Percentiles rank a stretch among this genome's conserved stretches.
Evolutionary conservation across 2,888 invertebrate species (phyloP).

Genomic region (Cepaea hortensis): DNA sequence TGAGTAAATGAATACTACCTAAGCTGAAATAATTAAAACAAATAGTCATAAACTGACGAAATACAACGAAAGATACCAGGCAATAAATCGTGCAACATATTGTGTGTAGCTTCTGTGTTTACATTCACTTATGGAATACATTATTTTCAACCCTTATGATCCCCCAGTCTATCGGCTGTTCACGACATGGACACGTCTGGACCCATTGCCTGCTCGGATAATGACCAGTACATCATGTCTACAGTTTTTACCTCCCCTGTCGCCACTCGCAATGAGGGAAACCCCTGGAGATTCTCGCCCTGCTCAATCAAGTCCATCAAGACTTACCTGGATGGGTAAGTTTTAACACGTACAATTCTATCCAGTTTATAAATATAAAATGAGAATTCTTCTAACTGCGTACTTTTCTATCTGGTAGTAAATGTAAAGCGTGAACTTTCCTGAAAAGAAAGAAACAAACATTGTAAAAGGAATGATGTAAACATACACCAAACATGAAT

Average conservation of each 20-base stretch:
- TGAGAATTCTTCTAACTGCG: not conserved
- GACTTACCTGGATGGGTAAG: slow-evolving; percentile 45
- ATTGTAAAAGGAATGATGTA: no score
- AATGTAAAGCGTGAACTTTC: not conserved
- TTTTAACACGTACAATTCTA: not conserved
- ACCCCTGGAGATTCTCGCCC: slow-evolving; percentile 53
- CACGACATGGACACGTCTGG: slow-evolving; percentile 40
- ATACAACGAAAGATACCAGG: no score
- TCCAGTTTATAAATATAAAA: not conserved
- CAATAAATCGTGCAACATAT: no score
- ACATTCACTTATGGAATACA: no score
- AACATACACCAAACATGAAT: no score
- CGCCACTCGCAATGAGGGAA: slow-evolving; percentile 39
- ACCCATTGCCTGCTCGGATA: slow-evolving; percentile 37
- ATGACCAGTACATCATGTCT: slow-evolving; percentile 51
- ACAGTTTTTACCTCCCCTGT: slow-evolving; percentile 44
- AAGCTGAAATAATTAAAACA: no score
- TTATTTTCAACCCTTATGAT: not conserved
- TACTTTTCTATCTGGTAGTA: not conserved
- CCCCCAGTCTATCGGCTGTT: slow-evolving; percentile 46
- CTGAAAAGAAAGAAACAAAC: not conserved
- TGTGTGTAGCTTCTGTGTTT: no score
- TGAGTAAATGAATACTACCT: no score
- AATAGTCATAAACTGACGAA: no score
- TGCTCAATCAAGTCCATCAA: slow-evolving; percentile 50